Evolutionary conservation across 2,888 invertebrate species (phyloP).

Genomic region (Polyploca ridens): DNA sequence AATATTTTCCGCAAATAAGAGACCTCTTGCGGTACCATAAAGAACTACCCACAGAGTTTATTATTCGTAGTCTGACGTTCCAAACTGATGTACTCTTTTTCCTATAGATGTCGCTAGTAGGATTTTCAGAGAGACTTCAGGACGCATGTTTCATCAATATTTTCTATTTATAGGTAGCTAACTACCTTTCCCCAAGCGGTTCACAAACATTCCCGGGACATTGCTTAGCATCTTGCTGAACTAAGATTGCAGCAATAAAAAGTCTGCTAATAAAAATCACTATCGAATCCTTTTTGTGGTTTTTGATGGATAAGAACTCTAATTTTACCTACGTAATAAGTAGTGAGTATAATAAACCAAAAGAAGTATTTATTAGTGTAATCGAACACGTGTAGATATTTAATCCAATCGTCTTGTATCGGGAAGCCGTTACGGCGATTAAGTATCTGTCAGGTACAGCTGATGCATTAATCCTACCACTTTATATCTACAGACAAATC

Average conservation of each 20-base stretch:
- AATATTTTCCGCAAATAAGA: not conserved
- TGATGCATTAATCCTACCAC: not conserved
- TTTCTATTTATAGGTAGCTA: not conserved
- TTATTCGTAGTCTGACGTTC: constrained; percentile 9
- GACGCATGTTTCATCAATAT: constrained; percentile 1
- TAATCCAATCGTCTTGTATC: no score
- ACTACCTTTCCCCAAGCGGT: not conserved
- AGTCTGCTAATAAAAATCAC: no score
- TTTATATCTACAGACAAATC: not conserved
- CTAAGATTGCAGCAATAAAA: no score
- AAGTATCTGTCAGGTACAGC: not conserved
- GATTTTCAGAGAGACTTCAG: not conserved
- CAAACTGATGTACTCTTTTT: constrained; percentile 28
- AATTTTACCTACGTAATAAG: no score
- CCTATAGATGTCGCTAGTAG: constrained; percentile 41
- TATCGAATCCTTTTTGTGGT: no score
- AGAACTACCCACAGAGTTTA: not conserved
- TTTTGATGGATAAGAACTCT: no score
- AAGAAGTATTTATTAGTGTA: no score
- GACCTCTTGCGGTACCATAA: not conserved
- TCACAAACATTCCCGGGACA: no score
- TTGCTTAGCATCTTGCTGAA: no score
- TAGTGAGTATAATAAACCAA: no score
- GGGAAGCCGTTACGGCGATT: not conserved
- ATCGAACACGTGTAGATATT: no score